Evolutionary conservation across 2,113 vertebrate species (phyloP).

Genomic region (Perca schrenkii): DNA sequence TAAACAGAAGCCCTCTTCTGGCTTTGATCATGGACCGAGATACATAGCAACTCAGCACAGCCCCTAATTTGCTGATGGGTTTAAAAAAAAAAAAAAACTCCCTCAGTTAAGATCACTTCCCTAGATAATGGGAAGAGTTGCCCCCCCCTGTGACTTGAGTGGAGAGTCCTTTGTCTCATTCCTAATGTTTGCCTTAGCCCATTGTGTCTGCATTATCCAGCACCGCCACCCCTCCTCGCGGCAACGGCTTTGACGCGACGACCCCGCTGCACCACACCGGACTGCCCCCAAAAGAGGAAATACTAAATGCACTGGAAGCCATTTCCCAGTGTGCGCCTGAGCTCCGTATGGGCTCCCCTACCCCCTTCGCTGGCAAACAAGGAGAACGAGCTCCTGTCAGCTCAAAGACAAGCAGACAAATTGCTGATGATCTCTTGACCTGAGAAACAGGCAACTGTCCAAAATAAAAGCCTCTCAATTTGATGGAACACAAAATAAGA

Average conservation of each 20-base stretch:
- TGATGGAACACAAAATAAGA: slow-evolving; percentile 31
- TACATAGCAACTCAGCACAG: slow-evolving; percentile 55
- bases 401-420: slow-evolving; percentile 67
- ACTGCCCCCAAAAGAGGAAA: slow-evolving; percentile 80
- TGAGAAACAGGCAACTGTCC: slow-evolving; percentile 37
- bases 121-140: slow-evolving; percentile 84
- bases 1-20: slow-evolving; percentile 51
- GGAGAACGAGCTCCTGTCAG: slow-evolving; percentile 56
- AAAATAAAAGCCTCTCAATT: slow-evolving; percentile 44
- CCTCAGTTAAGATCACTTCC: slow-evolving; percentile 80
- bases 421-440: slow-evolving; percentile 70
- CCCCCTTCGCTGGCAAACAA: slow-evolving; percentile 39
- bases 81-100: slow-evolving; percentile 75
- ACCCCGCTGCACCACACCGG: slow-evolving; percentile 38
- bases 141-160: slow-evolving; percentile 73
- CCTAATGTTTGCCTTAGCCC: slow-evolving; percentile 90
- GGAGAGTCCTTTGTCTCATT: slow-evolving; percentile 86
- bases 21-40: slow-evolving; percentile 72
- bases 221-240: slow-evolving; percentile 51
- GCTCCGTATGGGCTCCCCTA: slow-evolving; percentile 49
- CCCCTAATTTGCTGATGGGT: slow-evolving; percentile 78
- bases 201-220: slow-evolving; percentile 83
- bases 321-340: slow-evolving; percentile 76
- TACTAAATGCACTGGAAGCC: slow-evolving; percentile 80
- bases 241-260: slow-evolving; percentile 62